Evolutionary conservation across 1,140 invertebrate genomes (phyloP), one percentile per base, ranked within the genome.

Genomic region (Polypedilum vanderplanki): DNA sequence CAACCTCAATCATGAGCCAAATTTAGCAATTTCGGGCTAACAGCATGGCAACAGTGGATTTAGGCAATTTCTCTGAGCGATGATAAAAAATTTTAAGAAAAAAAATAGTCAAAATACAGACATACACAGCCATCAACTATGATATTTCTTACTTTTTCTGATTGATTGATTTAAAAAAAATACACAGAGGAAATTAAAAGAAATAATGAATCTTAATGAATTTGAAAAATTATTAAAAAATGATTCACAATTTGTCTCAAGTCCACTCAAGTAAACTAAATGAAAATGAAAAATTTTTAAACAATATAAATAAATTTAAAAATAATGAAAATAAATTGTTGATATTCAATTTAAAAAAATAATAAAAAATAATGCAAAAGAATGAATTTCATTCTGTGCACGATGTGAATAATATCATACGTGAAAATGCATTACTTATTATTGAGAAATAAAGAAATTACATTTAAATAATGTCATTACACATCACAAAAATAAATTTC

Each of bases 11-110:
- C 65, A 20, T 12, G 65, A 70, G 18, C 18, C 65, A 20, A 70
- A 70, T 70, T 10, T 70, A 18, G 17, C 65, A 70, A 70, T 70
- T 70, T 70, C 65, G 18, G 65, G 65, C n/a, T 70, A 70, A 70
- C 65, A 70, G 18, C 46, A 57, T 57, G 46, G n/a, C 46, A 57
- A 15, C 46, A 57, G 46, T 57, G 12, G 46, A n/a, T 57, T 57
- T n/a, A 57, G 46, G 15, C 46, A 57, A 57, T 57, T 57, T 57
- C n/a, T 57, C n/a, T 57, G 10, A n/a, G n/a, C 4, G n/a, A 57
- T 57, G 46, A 57, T 12, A 57, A 15, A 15, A 57, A 57, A 57
- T 12, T 57, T 10, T 3, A 1, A 57, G 12, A 57, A 3, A 57
- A 57, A 57, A 15, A 15, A 12, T 57, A 33, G 24, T 33, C 24